Evolutionary conservation across 2,797 vertebrate genomes (phyloP).

Genomic region (Heliangelus exortis): DNA sequence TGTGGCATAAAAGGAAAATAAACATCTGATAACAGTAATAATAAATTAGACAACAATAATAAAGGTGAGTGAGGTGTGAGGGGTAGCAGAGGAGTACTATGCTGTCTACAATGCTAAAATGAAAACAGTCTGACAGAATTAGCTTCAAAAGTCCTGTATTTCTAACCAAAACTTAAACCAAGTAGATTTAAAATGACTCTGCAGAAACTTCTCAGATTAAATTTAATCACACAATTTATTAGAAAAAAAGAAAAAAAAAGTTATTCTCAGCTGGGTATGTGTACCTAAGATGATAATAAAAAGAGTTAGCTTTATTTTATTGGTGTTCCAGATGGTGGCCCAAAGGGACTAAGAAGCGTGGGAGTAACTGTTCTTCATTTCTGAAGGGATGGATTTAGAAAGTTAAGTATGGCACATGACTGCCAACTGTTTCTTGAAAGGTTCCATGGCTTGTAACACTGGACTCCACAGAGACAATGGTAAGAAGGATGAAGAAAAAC

Average conservation of each 20-base stretch:
- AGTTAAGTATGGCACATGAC: neutral
- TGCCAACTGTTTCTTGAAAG: neutral
- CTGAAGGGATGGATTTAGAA: neutral
- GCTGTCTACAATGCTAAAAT: neutral
- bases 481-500: neutral
- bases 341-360: neutral
- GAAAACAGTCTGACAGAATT: neutral
- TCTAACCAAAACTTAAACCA: neutral
- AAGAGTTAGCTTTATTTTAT: slow-evolving; percentile 8
- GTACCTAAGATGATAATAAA: neutral
- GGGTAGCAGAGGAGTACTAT: neutral
- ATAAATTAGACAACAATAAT: neutral
- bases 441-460: neutral
- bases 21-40: neutral
- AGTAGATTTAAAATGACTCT: neutral
- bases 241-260: neutral
- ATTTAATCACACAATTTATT: neutral
- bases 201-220: slow-evolving; percentile 3
- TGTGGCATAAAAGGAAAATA: neutral
- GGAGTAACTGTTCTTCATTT: neutral
- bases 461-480: neutral
- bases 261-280: slow-evolving; percentile 5
- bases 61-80: fast-evolving
- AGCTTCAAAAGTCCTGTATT: neutral
- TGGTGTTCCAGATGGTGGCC: slow-evolving; percentile 23